A percentile compares a stretch with the other conserved stretches of the same genome.
Conservation (phyloP, 2,888 invertebrate species). For the Plutella xylostella region DNA sequence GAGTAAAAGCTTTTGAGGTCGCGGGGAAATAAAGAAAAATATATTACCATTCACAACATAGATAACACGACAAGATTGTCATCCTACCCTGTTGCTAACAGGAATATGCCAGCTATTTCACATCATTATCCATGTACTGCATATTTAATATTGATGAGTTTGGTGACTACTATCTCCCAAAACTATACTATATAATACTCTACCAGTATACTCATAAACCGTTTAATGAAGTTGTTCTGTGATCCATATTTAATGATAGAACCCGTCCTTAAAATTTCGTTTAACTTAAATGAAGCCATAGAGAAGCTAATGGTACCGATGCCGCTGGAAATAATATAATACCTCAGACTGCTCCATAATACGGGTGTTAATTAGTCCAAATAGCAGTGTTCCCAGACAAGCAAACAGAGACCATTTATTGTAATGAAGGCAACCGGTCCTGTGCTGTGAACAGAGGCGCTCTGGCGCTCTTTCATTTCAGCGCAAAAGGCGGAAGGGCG, state of each 20-base stretch:
- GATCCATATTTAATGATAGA: slow-evolving; percentile 26
- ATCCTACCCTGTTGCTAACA: too few species aligned
- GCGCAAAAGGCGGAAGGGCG: slow-evolving; percentile 44
- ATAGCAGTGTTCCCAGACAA: slow-evolving; percentile 63
- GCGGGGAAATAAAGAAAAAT: slow-evolving; percentile 50
- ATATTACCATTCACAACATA: too few species aligned
- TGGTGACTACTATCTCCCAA: too few species aligned
- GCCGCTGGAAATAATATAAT: slow-evolving; percentile 7
- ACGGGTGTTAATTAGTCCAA: slow-evolving; percentile 59
- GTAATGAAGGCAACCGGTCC: slow-evolving; percentile 60
- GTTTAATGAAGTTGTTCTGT: too few species aligned
- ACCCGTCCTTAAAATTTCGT: too few species aligned
- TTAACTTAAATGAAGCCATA: background rate
- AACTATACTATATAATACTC: too few species aligned
- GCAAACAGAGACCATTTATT: slow-evolving; percentile 59
- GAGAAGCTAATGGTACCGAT: slow-evolving; percentile 1
- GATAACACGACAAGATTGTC: too few species aligned
- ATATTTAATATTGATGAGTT: too few species aligned
- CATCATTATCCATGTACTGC: too few species aligned
- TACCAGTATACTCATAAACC: too few species aligned
- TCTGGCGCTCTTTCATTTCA: slow-evolving; percentile 47
- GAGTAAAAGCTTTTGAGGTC: slow-evolving; percentile 54
- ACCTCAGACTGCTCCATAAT: slow-evolving; percentile 32
- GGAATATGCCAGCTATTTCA: too few species aligned
- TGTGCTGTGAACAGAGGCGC: slow-evolving; percentile 43